These are phyloP conservation scores for Guaruba guarouba DNA, from an alignment of 2,113 vertebrate species.

Conservation along the genomic window DNA sequence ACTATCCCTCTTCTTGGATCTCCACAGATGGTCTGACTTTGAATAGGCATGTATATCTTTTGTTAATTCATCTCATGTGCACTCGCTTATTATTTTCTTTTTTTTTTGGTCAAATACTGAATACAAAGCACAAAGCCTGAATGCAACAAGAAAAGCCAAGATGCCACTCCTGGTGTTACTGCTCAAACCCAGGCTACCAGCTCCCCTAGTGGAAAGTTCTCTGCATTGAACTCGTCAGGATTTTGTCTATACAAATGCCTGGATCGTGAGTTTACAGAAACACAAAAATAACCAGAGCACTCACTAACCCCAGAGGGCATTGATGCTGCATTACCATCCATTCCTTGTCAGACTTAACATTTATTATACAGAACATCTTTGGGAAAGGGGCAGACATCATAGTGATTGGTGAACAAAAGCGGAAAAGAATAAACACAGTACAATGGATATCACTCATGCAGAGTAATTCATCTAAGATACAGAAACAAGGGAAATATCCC, in stretches of 20 bases:
- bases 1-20: background rate
- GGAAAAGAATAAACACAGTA: conserved; percentile 35
- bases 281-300: conserved; percentile 49
- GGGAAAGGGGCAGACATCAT: conserved; percentile 23
- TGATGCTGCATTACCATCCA: conserved; percentile 49
- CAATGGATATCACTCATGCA: conserved; percentile 31
- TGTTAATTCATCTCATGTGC: background rate
- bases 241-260: background rate
- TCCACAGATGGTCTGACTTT: conserved; percentile 13
- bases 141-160: background rate
- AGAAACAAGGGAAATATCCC: conserved; percentile 57
- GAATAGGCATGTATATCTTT: conserved; percentile 14
- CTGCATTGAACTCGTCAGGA: background rate
- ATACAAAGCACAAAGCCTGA: background rate
- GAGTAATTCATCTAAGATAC: conserved; percentile 29
- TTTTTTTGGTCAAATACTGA: background rate
- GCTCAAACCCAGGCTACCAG: conserved; percentile 16
- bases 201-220: conserved; percentile 44
- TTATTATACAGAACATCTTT: conserved; percentile 46
- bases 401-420: conserved; percentile 61
- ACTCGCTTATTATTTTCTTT: background rate
- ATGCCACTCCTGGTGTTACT: background rate
- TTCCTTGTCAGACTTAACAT: conserved; percentile 31
- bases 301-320: conserved; percentile 47
- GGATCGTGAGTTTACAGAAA: background rate